phyloP scores from a whole-genome alignment of 1,140 invertebrate species.

The Drosophila pallidifrons region DNA sequence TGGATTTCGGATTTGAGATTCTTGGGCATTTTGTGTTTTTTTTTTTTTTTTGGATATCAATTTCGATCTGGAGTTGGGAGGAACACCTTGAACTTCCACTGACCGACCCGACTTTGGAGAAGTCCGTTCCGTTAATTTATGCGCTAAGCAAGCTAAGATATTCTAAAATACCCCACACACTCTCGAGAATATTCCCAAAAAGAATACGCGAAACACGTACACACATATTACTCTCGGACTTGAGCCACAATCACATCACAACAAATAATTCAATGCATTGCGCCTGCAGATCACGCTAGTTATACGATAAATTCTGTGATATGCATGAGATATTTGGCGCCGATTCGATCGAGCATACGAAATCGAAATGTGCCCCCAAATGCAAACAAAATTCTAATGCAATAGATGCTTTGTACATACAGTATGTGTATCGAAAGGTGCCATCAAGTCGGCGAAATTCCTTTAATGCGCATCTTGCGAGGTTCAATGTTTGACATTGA shows the following conservation, averaged over 20 bases:
- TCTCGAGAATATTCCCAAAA: conserved; percentile 16
- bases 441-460: conserved; percentile 75
- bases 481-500: conserved; percentile 76
- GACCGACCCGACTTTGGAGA: conserved; percentile 25
- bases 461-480: conserved; percentile 60
- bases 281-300: conserved; percentile 44
- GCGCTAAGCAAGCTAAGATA: conserved; percentile 54
- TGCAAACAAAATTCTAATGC: conserved; percentile 69
- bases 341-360: conserved; percentile 53
- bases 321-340: conserved; percentile 78
- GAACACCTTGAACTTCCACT: conserved; percentile 59
- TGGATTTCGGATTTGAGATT: neutral
- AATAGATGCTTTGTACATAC: conserved; percentile 22
- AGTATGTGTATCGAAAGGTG: conserved; percentile 59
- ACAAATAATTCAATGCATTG: conserved; percentile 63
- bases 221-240: neutral
- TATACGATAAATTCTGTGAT: conserved; percentile 62
- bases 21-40: too few relatives aligned
- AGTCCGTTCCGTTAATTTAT: conserved; percentile 53
- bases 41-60: neutral
- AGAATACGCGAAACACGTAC: neutral
- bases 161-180: conserved; percentile 48
- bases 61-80: neutral
- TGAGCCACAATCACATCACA: conserved; percentile 8
- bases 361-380: conserved; percentile 38